phyloP scores from a whole-genome alignment of 2,113 vertebrate genomes.

The Nipponia nippon region DNA sequence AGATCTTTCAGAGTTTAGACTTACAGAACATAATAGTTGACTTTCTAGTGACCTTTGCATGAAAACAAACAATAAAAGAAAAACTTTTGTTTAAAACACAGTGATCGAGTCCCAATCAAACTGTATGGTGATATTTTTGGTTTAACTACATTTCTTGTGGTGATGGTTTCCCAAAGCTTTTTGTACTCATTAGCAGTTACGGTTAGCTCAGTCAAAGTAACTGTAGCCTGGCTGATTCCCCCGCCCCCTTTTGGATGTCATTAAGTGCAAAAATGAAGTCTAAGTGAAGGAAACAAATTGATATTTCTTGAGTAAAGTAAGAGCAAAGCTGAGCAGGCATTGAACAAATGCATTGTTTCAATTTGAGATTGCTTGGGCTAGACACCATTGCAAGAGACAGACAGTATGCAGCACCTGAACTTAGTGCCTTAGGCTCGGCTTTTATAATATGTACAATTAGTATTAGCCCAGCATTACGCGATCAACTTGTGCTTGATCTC shows the following conservation, averaged over 20 bases:
- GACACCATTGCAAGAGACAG: not conserved
- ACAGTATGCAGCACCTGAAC: not conserved
- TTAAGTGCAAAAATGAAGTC: not conserved
- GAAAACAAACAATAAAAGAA: constrained; percentile 32
- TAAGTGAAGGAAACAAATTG: not conserved
- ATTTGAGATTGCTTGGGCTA: not conserved
- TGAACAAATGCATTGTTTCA: not conserved
- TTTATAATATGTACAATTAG: rapidly evolving
- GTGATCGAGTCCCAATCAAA: not conserved
- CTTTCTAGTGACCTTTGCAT: constrained; percentile 19
- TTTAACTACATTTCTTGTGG: constrained; percentile 31
- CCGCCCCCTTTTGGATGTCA: not conserved
- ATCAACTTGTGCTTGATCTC: not conserved
- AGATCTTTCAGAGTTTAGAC: not conserved
- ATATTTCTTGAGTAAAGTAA: not conserved
- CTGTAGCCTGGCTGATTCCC: not conserved
- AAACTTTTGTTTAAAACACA: constrained; percentile 21
- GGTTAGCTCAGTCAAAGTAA: constrained; percentile 4
- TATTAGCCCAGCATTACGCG: not conserved
- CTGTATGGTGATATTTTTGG: constrained; percentile 39
- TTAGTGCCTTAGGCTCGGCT: not conserved
- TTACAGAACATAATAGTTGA: not conserved
- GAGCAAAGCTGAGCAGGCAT: not conserved
- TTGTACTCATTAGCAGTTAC: constrained; percentile 19
- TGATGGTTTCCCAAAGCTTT: constrained; percentile 39